Conservation (phyloP, 1,140 invertebrate species). For the Aphelenchoides avenae region DNA sequence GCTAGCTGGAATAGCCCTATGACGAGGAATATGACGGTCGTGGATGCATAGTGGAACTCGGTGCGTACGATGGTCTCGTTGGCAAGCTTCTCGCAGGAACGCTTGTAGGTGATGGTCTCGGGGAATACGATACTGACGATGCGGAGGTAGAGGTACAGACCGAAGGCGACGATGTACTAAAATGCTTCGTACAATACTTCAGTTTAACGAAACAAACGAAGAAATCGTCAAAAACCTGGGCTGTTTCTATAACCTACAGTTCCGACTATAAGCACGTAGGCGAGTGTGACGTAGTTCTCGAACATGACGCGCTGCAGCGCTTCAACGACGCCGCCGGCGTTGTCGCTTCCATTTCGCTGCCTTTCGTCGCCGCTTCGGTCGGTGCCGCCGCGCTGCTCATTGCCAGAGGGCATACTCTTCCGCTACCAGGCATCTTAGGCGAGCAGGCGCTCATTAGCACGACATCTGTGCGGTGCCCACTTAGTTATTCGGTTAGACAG, state of each 20-base stretch:
- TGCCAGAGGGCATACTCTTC: background rate
- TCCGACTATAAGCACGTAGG: constrained; percentile 35
- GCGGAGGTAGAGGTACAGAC: constrained; percentile 37
- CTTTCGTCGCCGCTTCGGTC: background rate
- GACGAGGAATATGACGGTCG: constrained; percentile 22
- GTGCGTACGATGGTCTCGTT: constrained; percentile 42
- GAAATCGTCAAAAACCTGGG: background rate
- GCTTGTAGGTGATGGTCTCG: constrained; percentile 31
- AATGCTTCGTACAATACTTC: no score
- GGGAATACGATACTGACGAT: constrained; percentile 40
- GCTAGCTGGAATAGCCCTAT: constrained; percentile 37
- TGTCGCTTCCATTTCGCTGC: no score
- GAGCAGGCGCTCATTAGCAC: no score
- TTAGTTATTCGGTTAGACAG: no score
- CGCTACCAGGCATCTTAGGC: background rate
- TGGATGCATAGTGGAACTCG: constrained; percentile 42
- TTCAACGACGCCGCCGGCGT: constrained; percentile 21
- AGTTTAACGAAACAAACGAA: no score
- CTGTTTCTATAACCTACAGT: constrained; percentile 25
- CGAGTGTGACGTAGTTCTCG: constrained; percentile 37
- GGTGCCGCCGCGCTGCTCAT: background rate
- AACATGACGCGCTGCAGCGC: constrained; percentile 39
- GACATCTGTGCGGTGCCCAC: no score
- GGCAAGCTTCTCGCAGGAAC: constrained; percentile 35
- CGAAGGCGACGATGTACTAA: constrained; percentile 47